These are phyloP conservation scores for Brachypteracias leptosomus DNA, from an alignment of 2,113 vertebrate genomes.

Conservation along the genomic window DNA sequence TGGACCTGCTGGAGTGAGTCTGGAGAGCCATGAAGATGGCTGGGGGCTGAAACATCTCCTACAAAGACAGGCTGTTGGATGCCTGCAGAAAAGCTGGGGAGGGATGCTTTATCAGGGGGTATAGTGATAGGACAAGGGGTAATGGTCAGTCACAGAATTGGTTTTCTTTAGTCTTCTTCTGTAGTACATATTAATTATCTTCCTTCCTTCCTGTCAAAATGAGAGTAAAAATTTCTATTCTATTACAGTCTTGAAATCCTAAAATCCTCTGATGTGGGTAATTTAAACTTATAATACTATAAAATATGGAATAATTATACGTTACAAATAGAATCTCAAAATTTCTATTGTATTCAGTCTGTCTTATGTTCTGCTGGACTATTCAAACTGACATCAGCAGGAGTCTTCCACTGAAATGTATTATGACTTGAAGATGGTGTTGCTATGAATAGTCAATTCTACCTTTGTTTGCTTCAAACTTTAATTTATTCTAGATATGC, in stretches of 20 bases:
- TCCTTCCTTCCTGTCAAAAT: constrained; percentile 5
- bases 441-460: constrained; percentile 6
- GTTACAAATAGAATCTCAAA: neutral
- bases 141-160: constrained; percentile 2
- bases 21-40: neutral
- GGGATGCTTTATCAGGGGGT: too few species aligned
- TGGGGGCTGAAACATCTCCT: neutral
- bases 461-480: constrained; percentile 31
- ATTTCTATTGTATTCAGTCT: neutral
- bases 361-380: neutral
- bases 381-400: neutral
- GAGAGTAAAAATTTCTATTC: neutral
- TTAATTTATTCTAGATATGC: constrained; percentile 13
- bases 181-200: constrained; percentile 1
- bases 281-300: neutral
- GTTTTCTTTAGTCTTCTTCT: constrained; percentile 13
- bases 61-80: too few species aligned
- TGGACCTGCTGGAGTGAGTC: neutral
- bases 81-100: too few species aligned
- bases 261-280: neutral
- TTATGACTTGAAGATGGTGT: neutral
- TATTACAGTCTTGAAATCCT: neutral
- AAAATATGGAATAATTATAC: constrained; percentile 9
- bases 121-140: too few species aligned
- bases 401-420: neutral